phyloP scores from a whole-genome alignment of 1,140 invertebrate species.

The Portunus trituberculatus region DNA sequence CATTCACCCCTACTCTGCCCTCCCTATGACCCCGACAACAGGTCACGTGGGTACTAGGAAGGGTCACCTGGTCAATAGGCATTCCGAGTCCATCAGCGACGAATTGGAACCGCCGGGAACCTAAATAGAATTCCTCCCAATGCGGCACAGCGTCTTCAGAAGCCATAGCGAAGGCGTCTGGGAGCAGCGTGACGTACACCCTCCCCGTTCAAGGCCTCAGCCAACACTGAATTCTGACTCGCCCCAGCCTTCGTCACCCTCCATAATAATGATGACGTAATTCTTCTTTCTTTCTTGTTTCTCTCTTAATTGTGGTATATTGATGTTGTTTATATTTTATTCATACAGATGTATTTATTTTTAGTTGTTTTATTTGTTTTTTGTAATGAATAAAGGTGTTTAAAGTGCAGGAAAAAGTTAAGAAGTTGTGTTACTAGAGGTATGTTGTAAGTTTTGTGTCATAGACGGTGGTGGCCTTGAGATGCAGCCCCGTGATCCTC shows the following conservation, averaged over 20 bases:
- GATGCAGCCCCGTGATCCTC: slow-evolving; percentile 36
- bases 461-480: slow-evolving; percentile 61
- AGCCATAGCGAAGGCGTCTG: slow-evolving; percentile 42
- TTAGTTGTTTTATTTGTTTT: neutral
- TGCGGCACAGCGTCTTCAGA: neutral
- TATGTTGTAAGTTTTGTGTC: neutral
- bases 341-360: neutral
- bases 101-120: slow-evolving; percentile 61
- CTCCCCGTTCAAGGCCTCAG: neutral
- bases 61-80: slow-evolving; percentile 67
- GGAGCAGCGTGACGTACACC: neutral
- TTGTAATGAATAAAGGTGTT: neutral
- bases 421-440: neutral
- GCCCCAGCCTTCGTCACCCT: slow-evolving; percentile 35
- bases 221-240: slow-evolving; percentile 35
- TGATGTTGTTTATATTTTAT: neutral
- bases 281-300: neutral
- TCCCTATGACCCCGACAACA: no score
- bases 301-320: neutral
- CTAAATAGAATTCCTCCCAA: slow-evolving; percentile 69
- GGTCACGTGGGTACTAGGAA: no score
- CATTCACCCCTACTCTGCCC: no score
- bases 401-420: neutral
- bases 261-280: slow-evolving; percentile 46
- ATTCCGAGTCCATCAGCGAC: slow-evolving; percentile 52